phyloP scores from a whole-genome alignment of 2,113 vertebrate species.

The Alaudala cheleensis region DNA sequence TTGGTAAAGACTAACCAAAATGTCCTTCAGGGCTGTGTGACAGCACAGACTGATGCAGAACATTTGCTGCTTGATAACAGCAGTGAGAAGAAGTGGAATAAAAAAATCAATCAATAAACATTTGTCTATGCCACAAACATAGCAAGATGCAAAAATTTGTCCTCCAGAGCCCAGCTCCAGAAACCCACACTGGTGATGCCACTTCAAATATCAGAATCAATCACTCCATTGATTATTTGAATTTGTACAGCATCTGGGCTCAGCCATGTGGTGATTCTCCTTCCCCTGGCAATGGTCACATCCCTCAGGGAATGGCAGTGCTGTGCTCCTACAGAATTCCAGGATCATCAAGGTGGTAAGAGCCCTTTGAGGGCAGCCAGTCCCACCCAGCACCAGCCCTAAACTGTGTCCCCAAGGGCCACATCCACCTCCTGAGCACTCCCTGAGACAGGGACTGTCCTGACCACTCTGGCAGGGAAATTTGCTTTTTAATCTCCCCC shows the following conservation, averaged over 20 bases:
- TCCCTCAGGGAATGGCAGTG: accelerated
- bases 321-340: background rate
- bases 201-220: background rate
- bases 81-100: background rate
- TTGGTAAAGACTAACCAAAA: background rate
- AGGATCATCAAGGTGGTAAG: background rate
- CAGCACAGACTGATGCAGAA: background rate
- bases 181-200: background rate
- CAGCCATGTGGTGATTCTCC: background rate
- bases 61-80: background rate
- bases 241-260: background rate
- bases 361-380: background rate
- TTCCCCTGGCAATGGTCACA: background rate
- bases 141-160: background rate
- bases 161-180: background rate
- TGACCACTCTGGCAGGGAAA: background rate
- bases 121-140: background rate
- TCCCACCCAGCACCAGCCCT: background rate
- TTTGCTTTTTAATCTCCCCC: accelerated
- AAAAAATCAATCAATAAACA: background rate
- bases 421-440: background rate
- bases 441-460: accelerated
- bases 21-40: accelerated
- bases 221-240: background rate
- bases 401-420: background rate